These are phyloP conservation scores for Eulithis prunata DNA, from an alignment of 2,888 invertebrate species.

Conservation along the genomic window DNA sequence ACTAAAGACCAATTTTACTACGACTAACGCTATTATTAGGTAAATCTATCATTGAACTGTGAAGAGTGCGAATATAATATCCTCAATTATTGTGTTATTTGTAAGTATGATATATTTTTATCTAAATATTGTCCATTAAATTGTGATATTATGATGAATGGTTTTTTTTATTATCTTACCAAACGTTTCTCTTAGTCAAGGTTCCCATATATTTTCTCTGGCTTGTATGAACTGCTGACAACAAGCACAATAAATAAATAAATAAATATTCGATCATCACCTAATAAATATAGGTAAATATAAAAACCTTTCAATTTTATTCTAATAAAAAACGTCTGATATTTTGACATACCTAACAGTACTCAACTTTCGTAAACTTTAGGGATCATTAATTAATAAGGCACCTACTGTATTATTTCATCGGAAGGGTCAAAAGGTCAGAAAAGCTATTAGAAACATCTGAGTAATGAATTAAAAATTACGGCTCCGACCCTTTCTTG, in stretches of 20 bases:
- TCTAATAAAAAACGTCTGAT: too few species aligned
- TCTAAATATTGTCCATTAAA: conserved; percentile 78
- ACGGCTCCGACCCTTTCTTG: conserved; percentile 20
- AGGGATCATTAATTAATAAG: neutral
- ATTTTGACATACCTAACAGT: too few species aligned
- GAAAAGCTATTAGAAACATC: conserved; percentile 48
- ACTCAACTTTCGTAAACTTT: neutral
- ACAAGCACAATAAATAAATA: too few species aligned
- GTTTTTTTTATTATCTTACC: conserved; percentile 42
- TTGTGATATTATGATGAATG: conserved; percentile 67
- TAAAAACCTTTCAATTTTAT: too few species aligned
- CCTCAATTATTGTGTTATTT: conserved; percentile 8
- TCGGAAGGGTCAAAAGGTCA: conserved; percentile 51
- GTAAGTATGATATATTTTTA: conserved; percentile 42
- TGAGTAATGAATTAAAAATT: conserved; percentile 49
- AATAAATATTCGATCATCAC: too few species aligned
- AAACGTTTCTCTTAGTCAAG: neutral
- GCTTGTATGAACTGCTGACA: too few species aligned
- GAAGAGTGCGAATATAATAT: neutral
- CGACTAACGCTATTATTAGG: neutral
- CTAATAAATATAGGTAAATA: too few species aligned
- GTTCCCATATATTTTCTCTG: too few species aligned
- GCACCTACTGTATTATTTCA: conserved; percentile 18
- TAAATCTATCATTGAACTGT: neutral
- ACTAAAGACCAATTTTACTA: conserved; percentile 1